phyloP scores from a whole-genome alignment of 2,797 vertebrate species.

The Euthynnus affinis region DNA sequence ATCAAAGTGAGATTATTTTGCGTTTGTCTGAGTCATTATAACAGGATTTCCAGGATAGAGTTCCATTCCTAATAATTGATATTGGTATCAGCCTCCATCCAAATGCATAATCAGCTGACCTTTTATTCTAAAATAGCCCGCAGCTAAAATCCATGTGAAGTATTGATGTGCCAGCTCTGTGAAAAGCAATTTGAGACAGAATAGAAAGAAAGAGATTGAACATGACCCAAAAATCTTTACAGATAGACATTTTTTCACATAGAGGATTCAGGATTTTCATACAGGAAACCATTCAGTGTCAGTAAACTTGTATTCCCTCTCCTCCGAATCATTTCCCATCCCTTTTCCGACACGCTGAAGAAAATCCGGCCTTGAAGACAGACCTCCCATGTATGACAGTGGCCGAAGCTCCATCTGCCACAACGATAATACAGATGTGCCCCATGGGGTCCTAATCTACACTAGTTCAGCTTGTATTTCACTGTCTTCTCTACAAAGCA shows the following conservation, averaged over 20 bases:
- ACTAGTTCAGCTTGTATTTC: neutral
- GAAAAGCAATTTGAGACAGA: constrained; percentile 28
- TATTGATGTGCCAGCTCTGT: constrained; percentile 18
- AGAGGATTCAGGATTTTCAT: neutral
- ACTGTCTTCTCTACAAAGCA: neutral
- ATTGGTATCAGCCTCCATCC: constrained; percentile 35
- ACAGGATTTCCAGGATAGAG: constrained; percentile 10
- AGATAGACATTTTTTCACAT: neutral
- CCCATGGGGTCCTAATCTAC: neutral
- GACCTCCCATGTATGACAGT: neutral
- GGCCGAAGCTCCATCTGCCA: neutral
- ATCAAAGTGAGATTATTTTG: constrained; percentile 35
- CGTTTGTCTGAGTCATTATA: constrained; percentile 31
- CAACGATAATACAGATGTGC: neutral
- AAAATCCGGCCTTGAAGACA: neutral
- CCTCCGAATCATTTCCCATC: constrained; percentile 2
- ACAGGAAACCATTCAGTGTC: neutral
- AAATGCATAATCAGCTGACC: constrained; percentile 54
- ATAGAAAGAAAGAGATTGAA: constrained; percentile 1
- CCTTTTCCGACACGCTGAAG: neutral
- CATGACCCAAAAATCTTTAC: neutral
- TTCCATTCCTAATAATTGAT: constrained; percentile 38
- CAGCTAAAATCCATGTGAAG: constrained; percentile 33
- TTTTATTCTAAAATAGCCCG: constrained; percentile 45
- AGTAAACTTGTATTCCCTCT: neutral